Conservation (phyloP, 2,113 vertebrate genomes). For the Mus spicilegus region DNA sequence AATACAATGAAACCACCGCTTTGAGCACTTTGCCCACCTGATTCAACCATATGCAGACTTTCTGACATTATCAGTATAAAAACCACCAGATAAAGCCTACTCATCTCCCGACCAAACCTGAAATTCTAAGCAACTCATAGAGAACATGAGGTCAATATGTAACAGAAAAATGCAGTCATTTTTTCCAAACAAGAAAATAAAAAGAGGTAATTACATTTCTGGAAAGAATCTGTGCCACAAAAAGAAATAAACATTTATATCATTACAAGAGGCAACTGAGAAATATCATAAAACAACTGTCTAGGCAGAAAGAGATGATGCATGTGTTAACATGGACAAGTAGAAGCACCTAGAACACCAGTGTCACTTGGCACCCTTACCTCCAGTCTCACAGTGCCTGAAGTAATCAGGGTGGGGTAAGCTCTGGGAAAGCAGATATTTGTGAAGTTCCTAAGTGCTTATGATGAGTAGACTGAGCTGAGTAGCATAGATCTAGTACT, state of each 20-base stretch:
- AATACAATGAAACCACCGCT: not conserved
- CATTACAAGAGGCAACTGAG: not conserved
- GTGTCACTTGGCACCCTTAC: not conserved
- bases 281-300: conserved; percentile 27
- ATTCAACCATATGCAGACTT: not conserved
- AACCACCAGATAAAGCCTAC: not conserved
- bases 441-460: not conserved
- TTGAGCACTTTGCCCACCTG: not conserved
- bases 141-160: not conserved
- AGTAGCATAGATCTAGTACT: not conserved
- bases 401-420: too few relatives aligned
- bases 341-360: not conserved
- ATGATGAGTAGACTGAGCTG: not conserved
- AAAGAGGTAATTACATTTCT: conserved; percentile 6
- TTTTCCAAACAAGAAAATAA: conserved; percentile 48
- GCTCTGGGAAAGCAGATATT: not conserved
- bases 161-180: conserved; percentile 7
- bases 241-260: conserved; percentile 29
- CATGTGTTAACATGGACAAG: not conserved
- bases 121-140: conserved; percentile 1
- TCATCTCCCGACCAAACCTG: not conserved
- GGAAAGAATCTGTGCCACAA: conserved; percentile 10
- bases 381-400: not conserved
- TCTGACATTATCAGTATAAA: conserved; percentile 17
- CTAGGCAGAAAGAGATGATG: not conserved